These are phyloP conservation scores for Saturnia japonica DNA, from an alignment of 2,888 invertebrate genomes.

Conservation along the genomic window DNA sequence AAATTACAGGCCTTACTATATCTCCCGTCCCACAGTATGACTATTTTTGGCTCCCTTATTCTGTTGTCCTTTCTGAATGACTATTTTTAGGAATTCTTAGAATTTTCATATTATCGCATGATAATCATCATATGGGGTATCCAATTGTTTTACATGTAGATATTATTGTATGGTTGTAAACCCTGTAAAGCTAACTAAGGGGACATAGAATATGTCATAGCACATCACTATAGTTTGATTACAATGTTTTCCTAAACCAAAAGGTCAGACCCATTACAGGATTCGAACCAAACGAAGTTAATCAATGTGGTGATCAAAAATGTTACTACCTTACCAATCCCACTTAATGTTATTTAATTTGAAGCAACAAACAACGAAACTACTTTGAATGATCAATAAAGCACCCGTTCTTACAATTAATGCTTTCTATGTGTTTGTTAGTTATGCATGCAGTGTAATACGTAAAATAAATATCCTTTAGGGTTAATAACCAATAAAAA, in stretches of 20 bases:
- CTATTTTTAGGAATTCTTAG: no score
- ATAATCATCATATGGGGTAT: no score
- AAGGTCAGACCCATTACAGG: background rate
- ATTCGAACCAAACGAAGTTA: background rate
- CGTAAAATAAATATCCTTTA: background rate
- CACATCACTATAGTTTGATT: background rate
- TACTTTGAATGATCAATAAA: background rate
- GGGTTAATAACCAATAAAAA: background rate
- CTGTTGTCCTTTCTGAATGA: no score
- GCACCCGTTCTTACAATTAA: background rate
- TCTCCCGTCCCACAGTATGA: no score
- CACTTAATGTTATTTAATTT: background rate
- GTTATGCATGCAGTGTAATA: constrained; percentile 1
- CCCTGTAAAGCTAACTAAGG: no score
- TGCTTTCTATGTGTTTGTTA: background rate
- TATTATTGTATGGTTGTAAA: no score
- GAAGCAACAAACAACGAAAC: background rate
- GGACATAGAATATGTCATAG: background rate
- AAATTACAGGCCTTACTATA: no score
- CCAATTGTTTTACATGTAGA: no score
- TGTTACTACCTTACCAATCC: background rate
- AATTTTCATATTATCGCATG: no score
- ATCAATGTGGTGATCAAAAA: background rate
- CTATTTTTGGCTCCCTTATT: no score
- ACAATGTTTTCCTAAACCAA: background rate